Conservation (phyloP, 2,113 vertebrate species). For the Cyanoderma ruficeps region DNA sequence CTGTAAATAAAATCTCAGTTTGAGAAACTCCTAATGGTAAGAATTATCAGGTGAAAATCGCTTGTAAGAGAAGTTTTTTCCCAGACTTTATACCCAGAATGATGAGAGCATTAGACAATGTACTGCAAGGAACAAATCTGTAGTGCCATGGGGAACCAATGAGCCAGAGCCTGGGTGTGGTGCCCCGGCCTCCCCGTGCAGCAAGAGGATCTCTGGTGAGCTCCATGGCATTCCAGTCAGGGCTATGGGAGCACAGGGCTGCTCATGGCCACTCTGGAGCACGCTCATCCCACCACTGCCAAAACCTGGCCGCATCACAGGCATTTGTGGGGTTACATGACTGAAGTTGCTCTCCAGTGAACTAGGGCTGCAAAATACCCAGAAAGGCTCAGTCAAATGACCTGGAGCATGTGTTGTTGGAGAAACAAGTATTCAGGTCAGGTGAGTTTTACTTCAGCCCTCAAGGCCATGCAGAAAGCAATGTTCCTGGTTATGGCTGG, state of each 20-base stretch:
- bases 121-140: not conserved
- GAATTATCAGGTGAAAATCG: not conserved
- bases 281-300: accelerated
- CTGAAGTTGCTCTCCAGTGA: not conserved
- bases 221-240: accelerated
- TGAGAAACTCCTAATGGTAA: not conserved
- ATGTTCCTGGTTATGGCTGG: not conserved
- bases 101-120: not conserved
- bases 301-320: not conserved
- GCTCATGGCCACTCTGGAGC: not conserved
- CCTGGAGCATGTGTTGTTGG: not conserved
- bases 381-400: not conserved
- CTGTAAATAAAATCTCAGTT: not conserved
- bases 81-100: not conserved
- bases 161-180: not conserved
- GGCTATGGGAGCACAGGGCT: not conserved
- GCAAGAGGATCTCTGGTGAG: not conserved
- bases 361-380: not conserved
- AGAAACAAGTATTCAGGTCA: not conserved
- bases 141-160: accelerated
- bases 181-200: not conserved
- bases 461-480: not conserved
- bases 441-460: constrained; percentile 1
- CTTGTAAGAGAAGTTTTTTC: not conserved
- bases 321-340: not conserved